Conservation (phyloP, 1,140 invertebrate genomes). For the Euwallacea fornicatus region DNA sequence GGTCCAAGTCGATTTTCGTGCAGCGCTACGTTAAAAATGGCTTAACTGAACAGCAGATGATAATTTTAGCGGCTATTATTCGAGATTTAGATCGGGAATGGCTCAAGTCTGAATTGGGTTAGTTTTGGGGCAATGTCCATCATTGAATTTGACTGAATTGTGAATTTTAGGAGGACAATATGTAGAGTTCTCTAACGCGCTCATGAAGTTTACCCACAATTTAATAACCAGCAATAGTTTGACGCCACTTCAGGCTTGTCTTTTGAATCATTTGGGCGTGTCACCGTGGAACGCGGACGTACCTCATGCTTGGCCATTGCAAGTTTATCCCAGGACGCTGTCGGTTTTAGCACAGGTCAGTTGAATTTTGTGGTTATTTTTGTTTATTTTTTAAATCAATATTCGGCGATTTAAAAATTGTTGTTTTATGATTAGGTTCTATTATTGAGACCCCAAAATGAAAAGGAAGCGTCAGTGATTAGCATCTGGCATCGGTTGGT, state of each 20-base stretch:
- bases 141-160: slow-evolving; percentile 9
- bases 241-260: slow-evolving; percentile 68
- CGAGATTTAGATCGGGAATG: slow-evolving; percentile 85
- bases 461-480: slow-evolving; percentile 85
- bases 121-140: slow-evolving; percentile 12
- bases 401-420: background rate
- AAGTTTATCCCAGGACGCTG: slow-evolving; percentile 80
- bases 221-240: slow-evolving; percentile 73
- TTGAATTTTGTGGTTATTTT: background rate
- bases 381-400: background rate
- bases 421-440: slow-evolving; percentile 61
- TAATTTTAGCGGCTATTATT: slow-evolving; percentile 79
- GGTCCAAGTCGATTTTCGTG: slow-evolving; percentile 61
- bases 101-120: slow-evolving; percentile 75
- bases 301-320: slow-evolving; percentile 71
- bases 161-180: slow-evolving; percentile 69
- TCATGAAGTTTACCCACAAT: slow-evolving; percentile 84
- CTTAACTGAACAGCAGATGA: slow-evolving; percentile 74
- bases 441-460: slow-evolving; percentile 77
- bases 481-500: slow-evolving; percentile 89
- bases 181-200: slow-evolving; percentile 73
- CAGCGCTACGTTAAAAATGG: slow-evolving; percentile 62
- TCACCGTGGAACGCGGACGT: slow-evolving; percentile 69
- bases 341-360: slow-evolving; percentile 68
- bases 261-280: slow-evolving; percentile 75